Conservation (phyloP, 2,797 vertebrate species). For the Chelidonichthys spinosus region DNA sequence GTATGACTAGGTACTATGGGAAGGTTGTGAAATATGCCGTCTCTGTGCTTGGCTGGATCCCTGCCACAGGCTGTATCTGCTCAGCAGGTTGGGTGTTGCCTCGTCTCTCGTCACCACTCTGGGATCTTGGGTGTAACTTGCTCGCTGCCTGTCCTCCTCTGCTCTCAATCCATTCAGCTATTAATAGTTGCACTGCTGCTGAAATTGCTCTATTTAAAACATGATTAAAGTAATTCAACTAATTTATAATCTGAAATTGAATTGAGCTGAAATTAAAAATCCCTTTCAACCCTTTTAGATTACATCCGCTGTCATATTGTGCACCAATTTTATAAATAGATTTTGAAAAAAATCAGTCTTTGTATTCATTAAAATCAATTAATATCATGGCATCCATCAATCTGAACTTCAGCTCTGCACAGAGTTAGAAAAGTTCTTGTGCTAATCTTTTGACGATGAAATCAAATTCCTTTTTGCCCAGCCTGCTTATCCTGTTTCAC, state of each 20-base stretch:
- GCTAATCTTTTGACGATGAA: no score
- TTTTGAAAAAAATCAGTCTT: no score
- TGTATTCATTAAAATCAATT: no score
- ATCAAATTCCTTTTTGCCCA: no score
- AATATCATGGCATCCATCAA: no score
- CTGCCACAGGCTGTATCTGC: slow-evolving; percentile 14
- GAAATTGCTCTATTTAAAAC: slow-evolving; percentile 1
- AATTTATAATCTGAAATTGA: not conserved
- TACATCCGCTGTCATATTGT: no score
- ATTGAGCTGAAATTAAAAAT: no score
- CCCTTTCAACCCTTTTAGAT: no score
- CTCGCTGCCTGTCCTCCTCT: slow-evolving; percentile 8
- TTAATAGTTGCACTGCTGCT: not conserved
- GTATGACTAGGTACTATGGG: not conserved
- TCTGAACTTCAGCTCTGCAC: no score
- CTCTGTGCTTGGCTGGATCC: slow-evolving; percentile 6
- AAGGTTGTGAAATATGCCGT: not conserved
- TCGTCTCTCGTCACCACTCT: not conserved
- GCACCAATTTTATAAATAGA: no score
- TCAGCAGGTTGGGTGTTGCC: slow-evolving; percentile 9
- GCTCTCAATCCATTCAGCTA: slow-evolving; percentile 2
- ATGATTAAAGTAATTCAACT: not conserved
- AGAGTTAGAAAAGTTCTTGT: no score
- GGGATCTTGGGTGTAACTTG: slow-evolving; percentile 26
- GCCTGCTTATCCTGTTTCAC: no score